phyloP scores from a whole-genome alignment of 1,140 invertebrate species.

The Acromyrmex heyeri region DNA sequence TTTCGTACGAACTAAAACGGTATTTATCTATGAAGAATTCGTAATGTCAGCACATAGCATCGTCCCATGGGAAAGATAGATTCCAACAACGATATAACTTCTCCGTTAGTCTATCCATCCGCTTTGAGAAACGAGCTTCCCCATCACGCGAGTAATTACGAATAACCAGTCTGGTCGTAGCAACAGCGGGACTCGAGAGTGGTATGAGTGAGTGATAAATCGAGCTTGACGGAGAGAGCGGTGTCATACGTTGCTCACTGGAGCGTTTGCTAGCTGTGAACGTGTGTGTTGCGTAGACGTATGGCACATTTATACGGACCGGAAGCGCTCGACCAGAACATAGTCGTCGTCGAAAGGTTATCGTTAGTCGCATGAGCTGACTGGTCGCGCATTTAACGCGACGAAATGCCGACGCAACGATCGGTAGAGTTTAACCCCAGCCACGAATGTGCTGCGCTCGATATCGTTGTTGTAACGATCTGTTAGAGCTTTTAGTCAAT shows the following conservation, averaged over 20 bases:
- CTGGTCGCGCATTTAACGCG: constrained; percentile 14
- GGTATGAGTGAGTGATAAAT: constrained; percentile 71
- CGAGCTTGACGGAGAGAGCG: constrained; percentile 60
- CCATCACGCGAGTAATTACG: constrained; percentile 75
- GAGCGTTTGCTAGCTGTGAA: constrained; percentile 12
- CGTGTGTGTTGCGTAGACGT: background rate
- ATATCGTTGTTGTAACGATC: constrained; percentile 47
- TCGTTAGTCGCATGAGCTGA: constrained; percentile 34
- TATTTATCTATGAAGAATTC: constrained; percentile 48
- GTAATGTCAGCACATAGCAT: constrained; percentile 33
- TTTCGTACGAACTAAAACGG: background rate
- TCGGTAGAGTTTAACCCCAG: constrained; percentile 3
- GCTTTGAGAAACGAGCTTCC: constrained; percentile 73
- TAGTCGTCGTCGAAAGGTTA: constrained; percentile 42
- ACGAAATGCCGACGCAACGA: constrained; percentile 40
- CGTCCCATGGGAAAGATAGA: constrained; percentile 30
- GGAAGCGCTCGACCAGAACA: constrained; percentile 42
- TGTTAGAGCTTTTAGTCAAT: constrained; percentile 36
- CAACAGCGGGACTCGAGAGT: constrained; percentile 57
- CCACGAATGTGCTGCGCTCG: constrained; percentile 14
- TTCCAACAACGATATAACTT: constrained; percentile 70
- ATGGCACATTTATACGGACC: constrained; percentile 2
- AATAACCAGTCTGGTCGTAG: constrained; percentile 74
- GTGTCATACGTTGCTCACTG: constrained; percentile 62
- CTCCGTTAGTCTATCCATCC: constrained; percentile 54